Conservation (phyloP, 2,113 vertebrate species). For the Crocuta crocuta region DNA sequence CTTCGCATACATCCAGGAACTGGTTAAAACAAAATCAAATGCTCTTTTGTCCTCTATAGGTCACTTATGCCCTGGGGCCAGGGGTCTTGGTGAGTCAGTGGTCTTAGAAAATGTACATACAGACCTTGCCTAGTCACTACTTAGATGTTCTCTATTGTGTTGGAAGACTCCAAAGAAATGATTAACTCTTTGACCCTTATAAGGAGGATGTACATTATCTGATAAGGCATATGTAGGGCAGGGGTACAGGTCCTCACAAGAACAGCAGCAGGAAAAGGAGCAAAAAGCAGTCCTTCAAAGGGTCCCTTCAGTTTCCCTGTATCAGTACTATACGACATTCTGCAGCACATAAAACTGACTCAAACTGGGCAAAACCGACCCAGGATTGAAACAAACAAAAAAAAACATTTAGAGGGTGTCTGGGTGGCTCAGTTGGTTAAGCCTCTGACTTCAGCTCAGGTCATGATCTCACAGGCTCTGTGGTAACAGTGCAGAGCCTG, state of each 20-base stretch:
- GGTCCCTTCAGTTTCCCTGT: neutral
- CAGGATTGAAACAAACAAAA: neutral
- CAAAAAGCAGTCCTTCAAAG: neutral
- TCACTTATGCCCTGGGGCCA: neutral
- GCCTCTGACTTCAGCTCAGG: too few relatives aligned
- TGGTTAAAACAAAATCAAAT: neutral
- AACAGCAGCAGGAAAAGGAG: neutral
- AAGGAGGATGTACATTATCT: neutral
- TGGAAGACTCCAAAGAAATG: neutral
- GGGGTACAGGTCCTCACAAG: neutral
- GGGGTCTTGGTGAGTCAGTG: neutral
- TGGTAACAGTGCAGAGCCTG: too few relatives aligned
- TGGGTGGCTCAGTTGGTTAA: too few relatives aligned
- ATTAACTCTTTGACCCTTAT: neutral
- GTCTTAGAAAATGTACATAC: neutral
- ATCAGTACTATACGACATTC: neutral
- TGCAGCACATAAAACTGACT: neutral
- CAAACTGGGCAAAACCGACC: neutral
- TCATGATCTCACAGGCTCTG: too few relatives aligned
- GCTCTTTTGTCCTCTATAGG: neutral
- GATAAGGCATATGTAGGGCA: neutral
- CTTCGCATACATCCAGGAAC: neutral
- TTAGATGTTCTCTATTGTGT: neutral
- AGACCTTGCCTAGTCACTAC: neutral
- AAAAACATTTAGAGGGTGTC: too few relatives aligned